Conservation (phyloP, 2,888 invertebrate species). For the Campaea margaritaria region DNA sequence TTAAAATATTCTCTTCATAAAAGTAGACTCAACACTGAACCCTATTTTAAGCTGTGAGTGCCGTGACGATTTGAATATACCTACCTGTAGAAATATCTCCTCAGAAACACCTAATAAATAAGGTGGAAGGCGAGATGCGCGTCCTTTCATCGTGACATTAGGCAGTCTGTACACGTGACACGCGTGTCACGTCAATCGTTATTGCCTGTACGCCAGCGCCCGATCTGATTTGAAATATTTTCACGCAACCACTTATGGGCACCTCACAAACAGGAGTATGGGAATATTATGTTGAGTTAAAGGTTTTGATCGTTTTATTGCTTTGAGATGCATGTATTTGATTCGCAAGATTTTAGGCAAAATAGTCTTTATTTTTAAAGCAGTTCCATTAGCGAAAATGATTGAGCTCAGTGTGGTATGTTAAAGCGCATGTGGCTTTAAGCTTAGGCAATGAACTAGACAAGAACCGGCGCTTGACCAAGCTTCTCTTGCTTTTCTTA, state of each 20-base stretch:
- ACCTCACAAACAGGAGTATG: slow-evolving; percentile 65
- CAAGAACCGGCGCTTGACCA: no score
- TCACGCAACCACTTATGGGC: slow-evolving; percentile 83
- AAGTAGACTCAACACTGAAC: no score
- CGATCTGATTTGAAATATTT: slow-evolving; percentile 84
- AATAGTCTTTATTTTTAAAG: no score
- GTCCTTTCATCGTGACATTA: slow-evolving; percentile 74
- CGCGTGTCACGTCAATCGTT: slow-evolving; percentile 81
- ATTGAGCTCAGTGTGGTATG: no score
- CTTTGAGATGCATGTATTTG: neutral
- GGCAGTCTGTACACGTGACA: slow-evolving; percentile 74
- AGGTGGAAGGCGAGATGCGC: slow-evolving; percentile 65
- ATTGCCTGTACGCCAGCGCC: slow-evolving; percentile 76
- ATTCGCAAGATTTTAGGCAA: neutral
- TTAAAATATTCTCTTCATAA: no score
- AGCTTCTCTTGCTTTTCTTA: no score
- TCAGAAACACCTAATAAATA: slow-evolving; percentile 60
- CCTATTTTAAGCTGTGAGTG: no score
- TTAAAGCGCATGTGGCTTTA: no score
- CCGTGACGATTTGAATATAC: no score
- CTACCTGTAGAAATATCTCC: slow-evolving; percentile 27
- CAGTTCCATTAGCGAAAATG: no score
- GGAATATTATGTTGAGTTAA: slow-evolving; percentile 42
- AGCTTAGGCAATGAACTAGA: no score
- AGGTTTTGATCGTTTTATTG: slow-evolving; percentile 60